These are phyloP conservation scores for Plecturocebus donacophilus DNA, from an alignment of 2,113 vertebrate genomes.

Conservation along the genomic window DNA sequence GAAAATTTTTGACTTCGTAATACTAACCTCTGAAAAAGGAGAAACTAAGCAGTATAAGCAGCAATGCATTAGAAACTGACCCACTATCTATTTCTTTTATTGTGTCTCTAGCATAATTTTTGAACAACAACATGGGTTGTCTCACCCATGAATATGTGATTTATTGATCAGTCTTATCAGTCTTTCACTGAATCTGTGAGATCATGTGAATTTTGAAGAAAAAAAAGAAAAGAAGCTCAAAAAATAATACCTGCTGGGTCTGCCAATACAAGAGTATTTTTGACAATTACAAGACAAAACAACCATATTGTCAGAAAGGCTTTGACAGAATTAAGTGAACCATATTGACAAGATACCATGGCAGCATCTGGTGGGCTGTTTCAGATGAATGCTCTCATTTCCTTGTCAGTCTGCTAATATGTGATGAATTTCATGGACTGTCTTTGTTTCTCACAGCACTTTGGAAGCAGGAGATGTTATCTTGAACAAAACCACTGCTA, in stretches of 20 bases:
- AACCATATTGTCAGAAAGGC: constrained; percentile 39
- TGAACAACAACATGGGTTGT: neutral
- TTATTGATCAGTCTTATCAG: neutral
- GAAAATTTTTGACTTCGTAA: neutral
- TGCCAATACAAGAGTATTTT: constrained; percentile 42
- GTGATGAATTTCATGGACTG: constrained; percentile 68
- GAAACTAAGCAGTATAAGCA: accelerated
- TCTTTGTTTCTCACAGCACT: constrained; percentile 64
- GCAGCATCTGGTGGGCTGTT: constrained; percentile 77
- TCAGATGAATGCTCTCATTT: constrained; percentile 74
- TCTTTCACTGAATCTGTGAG: neutral
- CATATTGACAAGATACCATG: constrained; percentile 48
- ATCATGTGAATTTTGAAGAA: neutral
- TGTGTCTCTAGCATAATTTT: neutral
- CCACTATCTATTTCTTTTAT: neutral
- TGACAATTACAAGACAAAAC: constrained; percentile 34
- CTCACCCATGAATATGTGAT: no score
- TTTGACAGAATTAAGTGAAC: constrained; percentile 81
- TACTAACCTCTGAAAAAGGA: accelerated
- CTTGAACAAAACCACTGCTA: neutral
- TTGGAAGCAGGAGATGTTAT: constrained; percentile 59
- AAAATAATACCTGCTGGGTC: neutral
- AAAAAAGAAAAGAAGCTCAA: neutral
- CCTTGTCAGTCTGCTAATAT: constrained; percentile 54
- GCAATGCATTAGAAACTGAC: accelerated